Evolutionary conservation across 2,797 vertebrate genomes (phyloP).

Genomic region (Clarias platycephalus): DNA sequence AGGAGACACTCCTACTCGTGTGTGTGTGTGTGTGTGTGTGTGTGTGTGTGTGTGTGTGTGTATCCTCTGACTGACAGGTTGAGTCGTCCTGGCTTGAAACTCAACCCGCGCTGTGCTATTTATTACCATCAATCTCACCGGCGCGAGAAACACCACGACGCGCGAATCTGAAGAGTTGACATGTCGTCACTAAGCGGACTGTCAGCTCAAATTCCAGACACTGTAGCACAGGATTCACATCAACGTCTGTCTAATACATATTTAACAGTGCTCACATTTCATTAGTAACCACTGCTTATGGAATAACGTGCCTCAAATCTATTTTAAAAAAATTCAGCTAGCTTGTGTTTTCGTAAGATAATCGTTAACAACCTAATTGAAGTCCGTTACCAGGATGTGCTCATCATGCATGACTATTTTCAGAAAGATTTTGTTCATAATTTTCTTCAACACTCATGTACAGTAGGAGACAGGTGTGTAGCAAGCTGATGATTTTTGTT

Average conservation of each 20-base stretch:
- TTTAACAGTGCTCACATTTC: not conserved
- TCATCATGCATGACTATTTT: not conserved
- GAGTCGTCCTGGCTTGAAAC: no score
- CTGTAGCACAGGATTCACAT: not conserved
- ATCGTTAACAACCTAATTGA: no score
- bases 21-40: no score
- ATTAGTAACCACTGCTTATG: not conserved
- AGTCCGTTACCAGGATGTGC: not conserved
- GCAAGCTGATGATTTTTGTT: no score
- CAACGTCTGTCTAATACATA: not conserved
- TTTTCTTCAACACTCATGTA: no score
- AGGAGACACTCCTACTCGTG: no score
- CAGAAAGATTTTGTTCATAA: not conserved
- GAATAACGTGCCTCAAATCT: no score
- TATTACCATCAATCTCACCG: constrained; percentile 34
- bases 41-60: no score
- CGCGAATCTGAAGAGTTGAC: not conserved
- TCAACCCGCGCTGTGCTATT: constrained; percentile 20
- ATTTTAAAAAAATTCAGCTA: no score
- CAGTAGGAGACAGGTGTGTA: no score
- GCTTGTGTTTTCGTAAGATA: no score
- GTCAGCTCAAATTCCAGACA: not conserved
- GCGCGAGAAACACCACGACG: not conserved
- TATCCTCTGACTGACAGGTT: no score
- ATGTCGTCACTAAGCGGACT: not conserved